Base-by-base conservation (phyloP, 1,140 invertebrate genomes). In the Bombus affinis region DNA sequence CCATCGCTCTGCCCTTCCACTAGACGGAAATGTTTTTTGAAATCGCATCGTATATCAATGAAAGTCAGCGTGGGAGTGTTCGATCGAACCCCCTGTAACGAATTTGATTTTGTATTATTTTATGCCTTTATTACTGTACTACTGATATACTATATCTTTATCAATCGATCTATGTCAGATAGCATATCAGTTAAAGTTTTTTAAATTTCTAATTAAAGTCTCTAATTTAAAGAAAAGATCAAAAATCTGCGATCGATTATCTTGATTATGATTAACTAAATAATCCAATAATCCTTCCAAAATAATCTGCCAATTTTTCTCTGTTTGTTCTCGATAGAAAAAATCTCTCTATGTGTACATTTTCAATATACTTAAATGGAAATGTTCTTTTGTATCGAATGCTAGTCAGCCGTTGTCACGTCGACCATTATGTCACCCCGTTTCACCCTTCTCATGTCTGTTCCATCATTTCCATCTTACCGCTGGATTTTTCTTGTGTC, bases 311-410 rank as follows among this genome's bases (percentile, higher is more conserved):
- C 59, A 10, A 62, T 62, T n/a, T 62, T 3, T n/a, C 59, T n/a
- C 12, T 22, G 3, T n/a, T n/a, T 62, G 12, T 62, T 5, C 28
- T 28, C 28, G 3, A 62, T 13, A 53, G 59, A 9, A n/a, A 12
- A n/a, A 62, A 62, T n/a, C 59, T n/a, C 28, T 12, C 12, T 10
- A 28, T 53, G 18, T 22, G 59, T n/a, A 92, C 92, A 92, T 86
- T 92, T 93, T 91, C 91, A 92, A 93, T 93, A 92, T 90, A 79
- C 82, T 72, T 90, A 91, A 93, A 92, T 92, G 92, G 87, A 88
- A 57, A 87, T 89, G 59, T 88, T 84, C 86, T 89, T 87, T 85
- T 75, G 79, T 86, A 73, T 86, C 82, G 76, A 81, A 66, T 71
- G 25, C 35, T 74, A 86, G 85, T 77, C 80, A 78, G 88, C 81